Conservation (phyloP, 2,797 vertebrate species). For the Xenopus petersii region DNA sequence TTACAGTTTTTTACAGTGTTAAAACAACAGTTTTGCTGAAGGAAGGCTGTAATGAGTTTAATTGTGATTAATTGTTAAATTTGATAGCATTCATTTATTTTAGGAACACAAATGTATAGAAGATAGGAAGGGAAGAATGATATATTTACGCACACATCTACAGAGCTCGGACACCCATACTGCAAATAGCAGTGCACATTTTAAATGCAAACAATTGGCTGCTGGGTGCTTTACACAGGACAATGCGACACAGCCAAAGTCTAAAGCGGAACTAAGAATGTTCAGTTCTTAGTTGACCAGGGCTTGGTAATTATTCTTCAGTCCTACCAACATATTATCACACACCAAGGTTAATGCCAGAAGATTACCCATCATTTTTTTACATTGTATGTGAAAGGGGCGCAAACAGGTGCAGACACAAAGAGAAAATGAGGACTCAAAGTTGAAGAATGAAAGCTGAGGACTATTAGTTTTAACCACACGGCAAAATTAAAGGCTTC, state of each 20-base stretch:
- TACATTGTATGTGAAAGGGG: slow-evolving; percentile 90
- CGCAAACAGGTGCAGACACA: slow-evolving; percentile 96
- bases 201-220: slow-evolving; percentile 19
- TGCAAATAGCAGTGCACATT: neutral
- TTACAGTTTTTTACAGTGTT: too few species aligned
- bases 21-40: too few species aligned
- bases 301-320: slow-evolving; percentile 88
- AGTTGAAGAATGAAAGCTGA: slow-evolving; percentile 82
- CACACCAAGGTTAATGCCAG: slow-evolving; percentile 87
- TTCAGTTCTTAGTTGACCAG: slow-evolving; percentile 53
- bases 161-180: too few species aligned
- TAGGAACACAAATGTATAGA: too few species aligned
- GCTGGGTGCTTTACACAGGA: slow-evolving; percentile 49
- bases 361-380: slow-evolving; percentile 81
- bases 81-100: too few species aligned
- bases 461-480: slow-evolving; percentile 69
- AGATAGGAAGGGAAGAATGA: too few species aligned
- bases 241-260: slow-evolving; percentile 59
- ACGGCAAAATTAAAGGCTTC: slow-evolving; percentile 75
- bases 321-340: slow-evolving; percentile 92
- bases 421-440: slow-evolving; percentile 73
- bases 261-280: slow-evolving; percentile 63
- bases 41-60: too few species aligned
- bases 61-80: too few species aligned
- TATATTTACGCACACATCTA: too few species aligned